A percentile compares a stretch with the other conserved stretches of the same genome.
Evolutionary conservation across 2,113 vertebrate genomes (phyloP).

Genomic region (Triplophysa tibetana): DNA sequence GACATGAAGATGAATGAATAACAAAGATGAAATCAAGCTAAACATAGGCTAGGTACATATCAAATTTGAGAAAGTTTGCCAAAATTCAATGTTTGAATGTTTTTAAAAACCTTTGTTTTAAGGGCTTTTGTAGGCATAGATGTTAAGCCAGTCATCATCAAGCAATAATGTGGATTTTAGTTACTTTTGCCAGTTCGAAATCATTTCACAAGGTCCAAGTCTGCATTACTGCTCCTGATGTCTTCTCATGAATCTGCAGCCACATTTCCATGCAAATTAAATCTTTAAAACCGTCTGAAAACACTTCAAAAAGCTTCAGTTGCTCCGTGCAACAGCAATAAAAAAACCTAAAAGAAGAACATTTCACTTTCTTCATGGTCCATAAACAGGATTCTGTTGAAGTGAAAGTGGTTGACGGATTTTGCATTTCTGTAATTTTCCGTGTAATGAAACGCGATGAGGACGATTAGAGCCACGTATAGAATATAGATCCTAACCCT

Average conservation of each 20-base stretch:
- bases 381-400: slow-evolving; percentile 51
- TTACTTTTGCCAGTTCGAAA: slow-evolving; percentile 6
- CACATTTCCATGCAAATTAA: slow-evolving; percentile 36
- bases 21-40: background rate
- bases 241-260: slow-evolving; percentile 19
- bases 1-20: too few species aligned
- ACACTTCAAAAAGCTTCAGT: slow-evolving; percentile 36
- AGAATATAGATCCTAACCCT: slow-evolving; percentile 50
- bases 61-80: background rate
- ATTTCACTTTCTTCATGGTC: slow-evolving; percentile 48
- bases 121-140: background rate
- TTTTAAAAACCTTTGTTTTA: background rate
- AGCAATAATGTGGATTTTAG: background rate
- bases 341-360: slow-evolving; percentile 8
- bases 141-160: background rate
- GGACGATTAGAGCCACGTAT: slow-evolving; percentile 57
- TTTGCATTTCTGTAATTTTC: slow-evolving; percentile 56
- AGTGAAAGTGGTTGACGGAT: slow-evolving; percentile 44
- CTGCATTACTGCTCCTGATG: slow-evolving; percentile 7
- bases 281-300: background rate
- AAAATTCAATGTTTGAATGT: too few species aligned
- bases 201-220: background rate
- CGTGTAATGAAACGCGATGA: slow-evolving; percentile 57
- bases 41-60: background rate
- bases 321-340: slow-evolving; percentile 25